Base-by-base conservation (phyloP, 2,888 invertebrate genomes). In the Alloscopus bannaensis region DNA sequence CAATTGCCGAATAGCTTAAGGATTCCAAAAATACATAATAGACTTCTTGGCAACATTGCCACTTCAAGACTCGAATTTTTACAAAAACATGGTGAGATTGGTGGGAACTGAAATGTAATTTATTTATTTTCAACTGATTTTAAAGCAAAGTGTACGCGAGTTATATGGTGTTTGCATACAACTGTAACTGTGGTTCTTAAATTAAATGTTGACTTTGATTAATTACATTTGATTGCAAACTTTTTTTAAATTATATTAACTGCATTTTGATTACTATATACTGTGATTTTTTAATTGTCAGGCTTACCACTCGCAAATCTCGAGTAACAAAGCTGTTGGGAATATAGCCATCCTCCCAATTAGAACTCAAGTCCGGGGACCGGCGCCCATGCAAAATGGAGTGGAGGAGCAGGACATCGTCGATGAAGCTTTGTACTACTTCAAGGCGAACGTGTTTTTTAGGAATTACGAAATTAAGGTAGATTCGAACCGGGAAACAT, bases 371-470 rank as follows among this genome's bases (percentile, higher is more conserved):
- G 95, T 93, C 87, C 92, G 98, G 86, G 99, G 99, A 6, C 99
- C 99, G 36, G 98, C 98, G 4, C 95, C 96, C 11, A 90, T 90
- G 68, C 89, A 89, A 47, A 85, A 87, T 87, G 90, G 89, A n/a
- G 94, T 94, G 55, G 91, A 2, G 6, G 52, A 73, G 92, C 55
- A 55, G 84, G 99, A 99, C 89, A 95, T 99, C 83, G 94, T 99
- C 86, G 99, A 99, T 89, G 99, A 99, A 91, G 96, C 98, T 68
- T 91, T 99, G 40, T 95, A 94, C 87, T 99, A 93, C 89, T 99
- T 99, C 89, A 99, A 98, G 90, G 98, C 99, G 0, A 99, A 99
- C 90, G 98, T 99, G 0, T 99, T 99, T 90, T 99, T 99, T 89
- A 93, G 98, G 85, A 98, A 97, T 40, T 99, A 98, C 89, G 99